Evolutionary conservation across 2,888 invertebrate genomes (phyloP), one percentile per base, ranked within the genome.

Genomic region (Rhagonycha fulva): DNA sequence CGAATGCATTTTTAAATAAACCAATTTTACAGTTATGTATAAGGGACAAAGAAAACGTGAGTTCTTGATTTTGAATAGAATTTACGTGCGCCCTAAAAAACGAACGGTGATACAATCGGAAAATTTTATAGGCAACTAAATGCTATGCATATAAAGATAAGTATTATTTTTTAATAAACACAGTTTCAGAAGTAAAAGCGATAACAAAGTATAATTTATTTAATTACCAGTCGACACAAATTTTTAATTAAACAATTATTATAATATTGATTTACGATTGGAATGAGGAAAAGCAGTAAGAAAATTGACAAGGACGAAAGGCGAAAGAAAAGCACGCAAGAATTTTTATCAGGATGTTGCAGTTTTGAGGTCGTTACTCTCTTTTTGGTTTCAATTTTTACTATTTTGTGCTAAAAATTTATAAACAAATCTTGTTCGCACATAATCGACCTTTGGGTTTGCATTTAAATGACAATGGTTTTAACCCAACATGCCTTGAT

Each of bases 391-490:
- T 73, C 69, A 62, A 69, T 74, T 69, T 72, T 74, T 69, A 47
- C 62, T 70, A 47, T 69, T 74, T 73, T 73, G 30, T 23, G 32
- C 9, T 61, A 70, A 68, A 74, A 74, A 74, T 69, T 74, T 74
- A 74, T 70, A 70, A 69, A 66, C 68, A 62, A 74, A 62, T 32
- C 30, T 30, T 32, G 67, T 67, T 68, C 61, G 72, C 72, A 61
- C 63, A 71, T 66, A 71, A 24, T 66, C 63, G 63, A 66, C 63
- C 67, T 14, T 72, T 69, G 12, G 63, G 24, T 61, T 61, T 70
- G 74, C 68, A 74, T 74, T 24, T 70, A 70, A 74, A 74, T 63
- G 74, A 69, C 72, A 72, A 62, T 69, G 32, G 74, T 70, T 74
- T 66, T 24, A 23, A 47, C 62, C 63, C 69, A 74, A 74, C 74